Evolutionary conservation across 2,888 invertebrate species (phyloP), one percentile per base, ranked within the genome.

Genomic region (Cantharis rustica): DNA sequence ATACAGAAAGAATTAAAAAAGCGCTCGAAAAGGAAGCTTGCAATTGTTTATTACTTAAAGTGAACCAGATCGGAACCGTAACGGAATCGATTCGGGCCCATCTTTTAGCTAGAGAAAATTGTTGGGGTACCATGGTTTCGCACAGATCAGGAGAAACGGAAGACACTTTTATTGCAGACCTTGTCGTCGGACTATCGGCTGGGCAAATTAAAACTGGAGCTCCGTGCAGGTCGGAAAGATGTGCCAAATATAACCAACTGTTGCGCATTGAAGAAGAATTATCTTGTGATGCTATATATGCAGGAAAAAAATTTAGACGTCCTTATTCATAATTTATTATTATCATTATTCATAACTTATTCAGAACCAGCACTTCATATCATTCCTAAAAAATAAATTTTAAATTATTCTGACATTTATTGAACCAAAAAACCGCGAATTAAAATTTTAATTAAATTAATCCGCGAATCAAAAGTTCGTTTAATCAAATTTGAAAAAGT

Each of bases 151-250:
- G 99, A 80, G 99, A 99, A 90, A 99, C 99, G 76, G 99, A 99
- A 89, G 99, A 99, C 88, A 96, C 98, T 0, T 99, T 98, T 90
- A 99, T 99, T 87, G 99, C 98, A 80, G 99, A 99, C 89, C 90
- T 99, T 84, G 99, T 99, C 13, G 99, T 99, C 63, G 99, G 99
- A 79, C 91, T 99, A 77, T 96, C 97, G 74, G 99, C 99, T 75
- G 99, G 99, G 78, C 99, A 99, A 91, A 99, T 99, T 87, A 99
- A 99, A 90, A 99, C 98, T 68, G 99, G 99, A 71, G 99, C 99
- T 68, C 99, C 99, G 10, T 99, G 99, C 91, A 95, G 99, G 85
- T 98, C 98, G 7, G 99, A 99, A 89, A 94, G 99, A 86, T 92
- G 98, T 86, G 97, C 98, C 81, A 99, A 99, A 88, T 99, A 99